phyloP scores from a whole-genome alignment of 1,140 invertebrate genomes.

The Cydia splendana region DNA sequence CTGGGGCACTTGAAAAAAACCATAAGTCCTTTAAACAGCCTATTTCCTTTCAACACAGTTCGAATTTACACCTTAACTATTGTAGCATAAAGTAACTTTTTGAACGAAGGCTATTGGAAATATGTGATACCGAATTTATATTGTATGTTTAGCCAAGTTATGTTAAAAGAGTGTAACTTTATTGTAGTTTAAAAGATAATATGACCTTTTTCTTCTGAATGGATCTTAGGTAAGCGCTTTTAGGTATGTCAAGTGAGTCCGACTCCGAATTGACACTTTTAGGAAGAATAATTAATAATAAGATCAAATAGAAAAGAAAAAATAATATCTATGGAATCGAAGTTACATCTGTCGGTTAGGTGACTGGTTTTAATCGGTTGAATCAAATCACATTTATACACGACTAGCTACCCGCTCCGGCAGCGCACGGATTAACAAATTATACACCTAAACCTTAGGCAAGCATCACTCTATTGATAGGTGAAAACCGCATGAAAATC shows the following conservation, averaged over 20 bases:
- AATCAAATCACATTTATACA: too few relatives aligned
- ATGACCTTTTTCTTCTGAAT: background rate
- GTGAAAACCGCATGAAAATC: too few relatives aligned
- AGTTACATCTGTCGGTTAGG: background rate
- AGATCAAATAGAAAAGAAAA: background rate
- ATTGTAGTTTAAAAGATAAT: background rate
- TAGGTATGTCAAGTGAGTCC: background rate
- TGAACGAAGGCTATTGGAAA: background rate
- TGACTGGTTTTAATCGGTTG: background rate
- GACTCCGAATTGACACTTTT: background rate
- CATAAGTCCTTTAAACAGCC: background rate
- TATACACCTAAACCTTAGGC: too few relatives aligned
- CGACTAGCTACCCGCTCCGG: too few relatives aligned
- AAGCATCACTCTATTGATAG: too few relatives aligned
- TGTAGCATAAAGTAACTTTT: background rate
- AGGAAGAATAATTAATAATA: slow-evolving; percentile 2
- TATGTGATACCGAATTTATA: background rate
- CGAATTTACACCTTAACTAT: background rate
- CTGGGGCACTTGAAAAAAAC: background rate
- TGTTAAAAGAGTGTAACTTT: background rate
- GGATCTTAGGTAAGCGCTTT: background rate
- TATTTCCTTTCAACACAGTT: background rate
- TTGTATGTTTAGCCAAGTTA: background rate
- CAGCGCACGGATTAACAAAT: too few relatives aligned
- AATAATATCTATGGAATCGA: background rate